These are phyloP conservation scores for Eufriesea mexicana DNA, from an alignment of 1,140 invertebrate species.

Conservation along the genomic window DNA sequence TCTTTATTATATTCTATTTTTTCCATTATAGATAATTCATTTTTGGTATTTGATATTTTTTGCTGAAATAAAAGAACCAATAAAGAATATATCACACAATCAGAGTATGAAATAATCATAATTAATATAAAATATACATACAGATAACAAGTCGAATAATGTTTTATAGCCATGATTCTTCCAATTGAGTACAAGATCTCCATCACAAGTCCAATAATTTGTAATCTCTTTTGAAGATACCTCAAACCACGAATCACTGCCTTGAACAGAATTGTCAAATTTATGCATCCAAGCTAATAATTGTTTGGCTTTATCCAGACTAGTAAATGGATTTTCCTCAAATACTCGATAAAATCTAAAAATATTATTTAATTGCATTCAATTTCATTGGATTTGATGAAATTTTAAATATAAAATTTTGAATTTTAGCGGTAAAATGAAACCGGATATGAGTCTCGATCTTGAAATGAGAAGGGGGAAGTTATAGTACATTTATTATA, in stretches of 20 bases:
- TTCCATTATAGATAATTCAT: constrained; percentile 67
- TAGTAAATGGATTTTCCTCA: constrained; percentile 66
- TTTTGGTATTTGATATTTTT: constrained; percentile 65
- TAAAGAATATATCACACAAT: constrained; percentile 14
- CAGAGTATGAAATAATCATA: neutral
- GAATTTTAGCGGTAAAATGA: constrained; percentile 37
- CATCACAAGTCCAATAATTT: constrained; percentile 85
- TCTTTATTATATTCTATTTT: constrained; percentile 76
- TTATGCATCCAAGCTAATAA: constrained; percentile 84
- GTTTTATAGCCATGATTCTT: constrained; percentile 84
- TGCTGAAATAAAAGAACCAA: constrained; percentile 65
- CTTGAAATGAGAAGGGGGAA: constrained; percentile 55
- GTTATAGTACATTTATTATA: constrained; percentile 2
- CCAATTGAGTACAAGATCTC: constrained; percentile 85
- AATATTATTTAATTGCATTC: constrained; percentile 24
- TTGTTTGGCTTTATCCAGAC: constrained; percentile 72
- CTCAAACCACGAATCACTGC: constrained; percentile 84
- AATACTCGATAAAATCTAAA: constrained; percentile 74
- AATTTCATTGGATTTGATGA: neutral
- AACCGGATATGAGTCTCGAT: constrained; percentile 42
- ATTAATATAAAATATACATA: constrained; percentile 67
- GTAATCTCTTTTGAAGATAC: constrained; percentile 82
- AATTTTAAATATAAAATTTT: constrained; percentile 8
- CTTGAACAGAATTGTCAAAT: constrained; percentile 83
- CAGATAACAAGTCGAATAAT: constrained; percentile 84